Evolutionary conservation across 2,113 vertebrate species (phyloP), one percentile per base, ranked within the genome.

Genomic region (Oophaga pumilio): DNA sequence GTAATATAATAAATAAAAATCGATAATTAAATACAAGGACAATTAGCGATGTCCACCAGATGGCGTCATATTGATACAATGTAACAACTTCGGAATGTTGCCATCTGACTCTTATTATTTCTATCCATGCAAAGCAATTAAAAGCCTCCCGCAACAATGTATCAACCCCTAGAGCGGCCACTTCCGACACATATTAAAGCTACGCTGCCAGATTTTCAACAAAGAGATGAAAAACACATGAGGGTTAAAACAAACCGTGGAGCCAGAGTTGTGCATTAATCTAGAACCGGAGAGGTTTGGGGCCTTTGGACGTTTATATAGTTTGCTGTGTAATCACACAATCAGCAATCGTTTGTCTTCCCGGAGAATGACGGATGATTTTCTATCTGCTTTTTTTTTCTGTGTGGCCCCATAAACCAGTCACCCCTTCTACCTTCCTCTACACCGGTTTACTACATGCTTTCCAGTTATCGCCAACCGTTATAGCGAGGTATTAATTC

Each of bases 281-380:
- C 80, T 66, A n/a, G 11, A n/a, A 33, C 62, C 15, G 64, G 22
- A 10, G 62, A 69, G 62, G 62, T 83, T 83, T 28, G 43, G 59
- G 13, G 43, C 56, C 64, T 82, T 66, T 2, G 66, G 60, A n/a
- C 80, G 15, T 68, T 52, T 83, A 26, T 83, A 69, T 83, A 83
- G 81, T 62, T 83, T 83, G 81, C 49, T 7, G n/a, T 69, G 81
- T 83, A 69, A 83, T 69, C 81, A 53, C 62, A 83, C 81, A 68
- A 69, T 83, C 60, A 83, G 53, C 59, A 15, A 26, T 26, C 62
- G 69, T 83, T 83, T 53, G 81, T 83, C 81, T 83, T 83, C 81
- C 50, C 50, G 8, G 8, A 53, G 62, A 69, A 53, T 83, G 81
- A 83, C 80, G 60, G 13, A 68, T 68, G 80, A 68, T 82, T 82